A percentile compares a stretch with the other conserved stretches of the same genome.
Conservation (phyloP, 2,797 vertebrate genomes). For the Pagetopsis macropterus region DNA sequence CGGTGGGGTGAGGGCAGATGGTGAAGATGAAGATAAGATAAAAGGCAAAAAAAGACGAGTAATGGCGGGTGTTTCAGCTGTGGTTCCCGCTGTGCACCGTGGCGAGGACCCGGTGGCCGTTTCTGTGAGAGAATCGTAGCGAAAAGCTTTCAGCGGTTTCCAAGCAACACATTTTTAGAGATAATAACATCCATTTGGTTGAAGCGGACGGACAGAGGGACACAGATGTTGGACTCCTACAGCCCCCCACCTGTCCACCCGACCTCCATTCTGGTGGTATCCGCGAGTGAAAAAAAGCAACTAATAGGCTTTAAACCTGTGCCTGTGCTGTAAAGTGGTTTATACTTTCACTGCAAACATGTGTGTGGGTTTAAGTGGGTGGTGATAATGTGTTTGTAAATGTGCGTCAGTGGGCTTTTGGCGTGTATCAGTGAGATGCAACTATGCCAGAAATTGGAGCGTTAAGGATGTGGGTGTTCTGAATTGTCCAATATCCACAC, state of each 20-base stretch:
- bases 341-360: constrained; percentile 64
- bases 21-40: constrained; percentile 43
- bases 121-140: constrained; percentile 69
- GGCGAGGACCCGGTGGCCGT: constrained; percentile 44
- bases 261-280: constrained; percentile 68
- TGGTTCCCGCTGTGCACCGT: constrained; percentile 68
- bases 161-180: constrained; percentile 80
- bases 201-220: constrained; percentile 44
- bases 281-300: constrained; percentile 43
- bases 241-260: constrained; percentile 71
- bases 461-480: constrained; percentile 28
- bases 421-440: constrained; percentile 28
- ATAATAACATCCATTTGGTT: constrained; percentile 77
- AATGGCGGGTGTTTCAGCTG: constrained; percentile 67
- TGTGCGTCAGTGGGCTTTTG: constrained; percentile 44
- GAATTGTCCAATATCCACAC: constrained; percentile 66
- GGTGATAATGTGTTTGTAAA: constrained; percentile 58
- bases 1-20: constrained; percentile 47
- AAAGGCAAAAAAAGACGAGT: constrained; percentile 26
- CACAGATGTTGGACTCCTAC: constrained; percentile 60
- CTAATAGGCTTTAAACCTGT: constrained; percentile 57
- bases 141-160: constrained; percentile 74
- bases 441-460: constrained; percentile 31
- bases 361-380: constrained; percentile 68
- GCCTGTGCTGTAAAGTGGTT: constrained; percentile 34